A percentile compares a stretch with the other conserved stretches of the same genome.
Conservation (phyloP, 35 echinoderm and acorn worm species). For the Patiria miniata region DNA sequence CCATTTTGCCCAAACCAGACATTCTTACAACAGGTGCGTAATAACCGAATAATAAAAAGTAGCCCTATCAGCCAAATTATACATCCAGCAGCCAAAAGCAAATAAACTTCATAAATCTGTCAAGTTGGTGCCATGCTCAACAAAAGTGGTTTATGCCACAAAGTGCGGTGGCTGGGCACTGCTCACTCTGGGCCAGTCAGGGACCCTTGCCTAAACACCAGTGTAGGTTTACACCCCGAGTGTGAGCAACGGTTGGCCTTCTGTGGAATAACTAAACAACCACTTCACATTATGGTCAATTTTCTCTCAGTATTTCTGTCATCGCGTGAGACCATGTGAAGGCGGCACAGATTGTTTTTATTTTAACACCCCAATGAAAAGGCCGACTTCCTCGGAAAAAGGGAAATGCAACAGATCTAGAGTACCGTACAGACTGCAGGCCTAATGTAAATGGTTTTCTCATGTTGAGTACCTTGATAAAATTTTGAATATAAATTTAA, state of each 20-base stretch:
- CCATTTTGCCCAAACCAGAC: not conserved
- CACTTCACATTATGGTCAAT: constrained; percentile 26
- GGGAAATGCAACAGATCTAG: too few species aligned
- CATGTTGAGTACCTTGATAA: too few species aligned
- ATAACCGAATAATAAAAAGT: not conserved
- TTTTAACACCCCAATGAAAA: too few species aligned
- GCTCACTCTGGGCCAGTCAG: too few species aligned
- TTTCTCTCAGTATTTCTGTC: not conserved
- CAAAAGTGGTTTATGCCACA: constrained; percentile 8
- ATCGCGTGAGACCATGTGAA: constrained; percentile 13
- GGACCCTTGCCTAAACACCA: too few species aligned
- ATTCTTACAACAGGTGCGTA: constrained; percentile 5
- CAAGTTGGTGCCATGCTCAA: constrained; percentile 17
- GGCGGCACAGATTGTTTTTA: not conserved
- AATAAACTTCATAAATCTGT: constrained; percentile 31
- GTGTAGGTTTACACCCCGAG: too few species aligned
- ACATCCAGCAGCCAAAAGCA: not conserved
- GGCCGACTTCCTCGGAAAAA: too few species aligned
- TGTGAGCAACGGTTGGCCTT: too few species aligned
- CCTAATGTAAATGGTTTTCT: too few species aligned
- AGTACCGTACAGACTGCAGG: too few species aligned
- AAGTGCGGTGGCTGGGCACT: not conserved
- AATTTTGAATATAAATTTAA: too few species aligned
- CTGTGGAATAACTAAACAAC: not conserved
- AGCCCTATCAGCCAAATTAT: not conserved